Evolutionary conservation across 2,888 invertebrate species (phyloP), one percentile per base, ranked within the genome.

Genomic region (Dynastes grantii): DNA sequence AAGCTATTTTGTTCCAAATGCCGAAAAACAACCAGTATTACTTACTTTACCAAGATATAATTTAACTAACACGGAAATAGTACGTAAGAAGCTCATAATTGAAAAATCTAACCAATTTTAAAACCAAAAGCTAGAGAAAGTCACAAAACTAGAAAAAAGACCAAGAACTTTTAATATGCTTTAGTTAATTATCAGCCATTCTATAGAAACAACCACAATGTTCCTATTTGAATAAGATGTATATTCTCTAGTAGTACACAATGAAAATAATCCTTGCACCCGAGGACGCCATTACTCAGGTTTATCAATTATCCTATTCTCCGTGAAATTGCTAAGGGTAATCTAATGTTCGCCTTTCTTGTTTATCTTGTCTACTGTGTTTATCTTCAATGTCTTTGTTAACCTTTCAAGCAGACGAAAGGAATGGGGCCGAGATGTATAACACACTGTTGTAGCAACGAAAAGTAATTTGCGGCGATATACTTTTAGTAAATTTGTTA

Each of bases 331-430:
- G 84, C 84, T 80, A n/a, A 84, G 85, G 85, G 85, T 86, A 86
- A 84, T 85, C 85, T 81, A 45, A 45, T 11, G 11, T 84, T 81
- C 84, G 84, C 85, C 82, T 83, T 84, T 83, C 85, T 83, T 85
- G 85, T 86, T 85, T 85, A 86, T 85, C 85, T 86, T 85, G 83
- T 82, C 84, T 83, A 85, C 83, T 85, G 83, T 85, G 85, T 86
- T 86, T 86, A 85, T 86, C 86, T 85, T 85, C 80, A 77, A 82
- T 16, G 80, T 82, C 83, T 85, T 85, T 85, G 84, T 85, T 83
- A 76, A 81, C 76, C 80, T 49, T 45, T 27, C 63, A 13, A 27
- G 51, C 49, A 27, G 51, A 71, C 55, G 3, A 32, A 27, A 27
- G 53, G 29, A 71, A 55, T 76, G 29, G 9, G 29, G 51, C 6